phyloP scores from a whole-genome alignment of 1,140 invertebrate genomes.

The Tetranychus cinnabarinus region DNA sequence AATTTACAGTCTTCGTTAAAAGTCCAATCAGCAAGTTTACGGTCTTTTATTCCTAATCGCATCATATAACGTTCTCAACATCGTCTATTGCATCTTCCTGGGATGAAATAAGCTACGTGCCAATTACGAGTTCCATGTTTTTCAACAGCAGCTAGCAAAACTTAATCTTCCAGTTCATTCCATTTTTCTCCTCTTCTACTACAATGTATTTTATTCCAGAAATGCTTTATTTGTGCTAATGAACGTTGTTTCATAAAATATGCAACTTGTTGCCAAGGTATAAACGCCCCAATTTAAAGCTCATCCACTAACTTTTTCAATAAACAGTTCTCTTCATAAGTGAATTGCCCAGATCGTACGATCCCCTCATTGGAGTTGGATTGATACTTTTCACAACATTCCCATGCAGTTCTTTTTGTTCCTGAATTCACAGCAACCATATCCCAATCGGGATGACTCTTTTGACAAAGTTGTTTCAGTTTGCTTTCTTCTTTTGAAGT shows the following conservation, averaged over 20 bases:
- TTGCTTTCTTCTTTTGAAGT: slow-evolving; percentile 7
- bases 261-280: slow-evolving; percentile 9
- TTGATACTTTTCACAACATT: slow-evolving; percentile 10
- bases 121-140: neutral
- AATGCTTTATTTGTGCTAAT: slow-evolving; percentile 4
- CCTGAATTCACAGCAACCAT: slow-evolving; percentile 2
- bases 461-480: slow-evolving; percentile 3
- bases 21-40: slow-evolving; percentile 4
- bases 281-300: neutral
- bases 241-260: slow-evolving; percentile 5
- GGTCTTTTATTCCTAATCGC: neutral
- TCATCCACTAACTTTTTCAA: slow-evolving; percentile 2
- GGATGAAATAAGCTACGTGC: neutral
- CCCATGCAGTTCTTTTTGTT: slow-evolving; percentile 7
- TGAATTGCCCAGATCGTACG: neutral
- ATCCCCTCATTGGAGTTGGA: neutral
- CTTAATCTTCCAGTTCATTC: slow-evolving; percentile 4
- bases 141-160: slow-evolving; percentile 4
- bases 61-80: slow-evolving; percentile 7
- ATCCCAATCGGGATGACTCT: slow-evolving; percentile 5
- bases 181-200: neutral
- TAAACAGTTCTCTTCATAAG: neutral
- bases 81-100: slow-evolving; percentile 6
- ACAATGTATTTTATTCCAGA: neutral
- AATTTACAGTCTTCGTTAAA: neutral